These are phyloP conservation scores for Artibeus lituratus DNA, from an alignment of 2,797 vertebrate species.

Conservation along the genomic window DNA sequence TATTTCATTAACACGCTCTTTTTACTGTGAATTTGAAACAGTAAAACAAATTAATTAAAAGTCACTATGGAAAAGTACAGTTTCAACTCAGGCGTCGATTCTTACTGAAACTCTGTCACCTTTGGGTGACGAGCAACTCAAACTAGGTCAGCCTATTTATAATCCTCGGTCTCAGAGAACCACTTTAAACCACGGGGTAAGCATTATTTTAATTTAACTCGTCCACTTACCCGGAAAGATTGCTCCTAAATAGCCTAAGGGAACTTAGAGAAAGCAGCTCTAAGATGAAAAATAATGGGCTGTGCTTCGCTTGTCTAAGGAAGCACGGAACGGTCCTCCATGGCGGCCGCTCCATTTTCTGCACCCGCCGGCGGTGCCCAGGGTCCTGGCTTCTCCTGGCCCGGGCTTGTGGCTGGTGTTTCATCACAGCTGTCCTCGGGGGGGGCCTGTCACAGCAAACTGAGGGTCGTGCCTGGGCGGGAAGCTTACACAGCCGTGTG, in stretches of 20 bases:
- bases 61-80: neutral
- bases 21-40: neutral
- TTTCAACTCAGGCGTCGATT: neutral
- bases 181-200: neutral
- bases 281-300: neutral
- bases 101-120: neutral
- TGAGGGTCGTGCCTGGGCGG: too few species aligned
- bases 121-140: neutral
- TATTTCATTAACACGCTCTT: neutral
- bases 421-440: neutral
- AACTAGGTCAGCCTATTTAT: neutral
- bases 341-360: rapidly evolving
- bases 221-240: neutral
- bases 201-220: neutral
- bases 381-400: neutral
- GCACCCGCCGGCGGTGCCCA: rapidly evolving
- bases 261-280: neutral
- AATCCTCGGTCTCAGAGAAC: neutral
- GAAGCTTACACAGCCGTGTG: rapidly evolving
- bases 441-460: neutral
- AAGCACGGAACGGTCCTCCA: neutral
- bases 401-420: neutral
- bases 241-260: neutral
- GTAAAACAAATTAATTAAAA: neutral
- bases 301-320: neutral